These are phyloP conservation scores for Cynodonichthys magdalenae DNA, from an alignment of 2,797 vertebrate genomes.

Conservation along the genomic window DNA sequence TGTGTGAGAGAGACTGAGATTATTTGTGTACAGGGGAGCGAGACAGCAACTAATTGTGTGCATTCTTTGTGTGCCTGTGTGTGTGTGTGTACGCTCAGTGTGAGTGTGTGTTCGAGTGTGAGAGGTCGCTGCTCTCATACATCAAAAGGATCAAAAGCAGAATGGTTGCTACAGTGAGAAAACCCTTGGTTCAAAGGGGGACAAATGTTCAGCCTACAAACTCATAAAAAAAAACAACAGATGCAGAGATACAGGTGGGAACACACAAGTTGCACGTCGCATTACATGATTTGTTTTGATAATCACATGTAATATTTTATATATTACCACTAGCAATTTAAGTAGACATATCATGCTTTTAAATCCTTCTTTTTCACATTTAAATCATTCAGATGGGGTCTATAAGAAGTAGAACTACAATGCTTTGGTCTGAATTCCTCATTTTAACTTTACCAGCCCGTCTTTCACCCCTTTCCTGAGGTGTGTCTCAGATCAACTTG, in stretches of 20 bases:
- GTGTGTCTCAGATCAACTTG: no score
- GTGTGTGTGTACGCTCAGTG: slow-evolving; percentile 7
- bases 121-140: slow-evolving; percentile 59
- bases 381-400: no score
- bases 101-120: slow-evolving; percentile 18
- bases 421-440: no score
- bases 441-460: no score
- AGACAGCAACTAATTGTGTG: slow-evolving; percentile 34
- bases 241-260: slow-evolving; percentile 50
- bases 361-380: no score
- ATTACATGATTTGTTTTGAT: background rate
- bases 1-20: slow-evolving; percentile 49
- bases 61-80: slow-evolving; percentile 23
- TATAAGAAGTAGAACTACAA: no score
- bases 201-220: slow-evolving; percentile 44
- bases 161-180: slow-evolving; percentile 59
- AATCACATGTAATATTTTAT: background rate
- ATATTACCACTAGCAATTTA: background rate
- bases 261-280: background rate
- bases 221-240: slow-evolving; percentile 46
- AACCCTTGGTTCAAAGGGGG: slow-evolving; percentile 63
- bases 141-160: slow-evolving; percentile 71
- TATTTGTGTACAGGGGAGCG: slow-evolving; percentile 37
- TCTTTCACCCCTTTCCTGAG: no score
- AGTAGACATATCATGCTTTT: no score